These are phyloP conservation scores for Penaeus monodon DNA, from an alignment of 2,888 invertebrate species.

Conservation along the genomic window DNA sequence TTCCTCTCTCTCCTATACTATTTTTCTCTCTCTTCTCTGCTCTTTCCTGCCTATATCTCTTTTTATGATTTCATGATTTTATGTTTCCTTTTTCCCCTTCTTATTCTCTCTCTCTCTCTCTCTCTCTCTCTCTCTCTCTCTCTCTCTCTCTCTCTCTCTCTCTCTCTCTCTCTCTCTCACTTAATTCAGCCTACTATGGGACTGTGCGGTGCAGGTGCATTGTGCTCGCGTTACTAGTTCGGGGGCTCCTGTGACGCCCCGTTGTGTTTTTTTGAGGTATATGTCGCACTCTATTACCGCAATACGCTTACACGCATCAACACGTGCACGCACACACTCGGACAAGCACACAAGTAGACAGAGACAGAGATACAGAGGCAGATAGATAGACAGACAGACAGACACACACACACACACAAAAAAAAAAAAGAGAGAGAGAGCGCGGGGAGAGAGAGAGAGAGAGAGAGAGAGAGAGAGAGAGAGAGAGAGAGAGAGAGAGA, in stretches of 20 bases:
- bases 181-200: not conserved
- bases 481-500: no score
- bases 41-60: no score
- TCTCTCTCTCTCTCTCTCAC: not conserved
- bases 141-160: not conserved
- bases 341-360: slow-evolving; percentile 5
- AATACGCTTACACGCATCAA: not conserved
- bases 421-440: no score
- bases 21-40: no score
- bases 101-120: not conserved
- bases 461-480: no score
- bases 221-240: no score
- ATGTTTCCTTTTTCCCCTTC: not conserved
- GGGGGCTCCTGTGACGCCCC: no score
- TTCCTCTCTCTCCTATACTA: not conserved
- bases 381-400: slow-evolving; percentile 12
- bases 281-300: not conserved
- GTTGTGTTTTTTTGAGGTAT: no score
- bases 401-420: not conserved
- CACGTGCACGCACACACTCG: slow-evolving; percentile 10
- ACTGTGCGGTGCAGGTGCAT: no score
- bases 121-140: not conserved
- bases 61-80: no score
- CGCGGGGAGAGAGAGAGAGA: no score
- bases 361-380: not conserved